Evolutionary conservation across 2,113 vertebrate species (phyloP).

Genomic region (Sinosuthora webbiana): DNA sequence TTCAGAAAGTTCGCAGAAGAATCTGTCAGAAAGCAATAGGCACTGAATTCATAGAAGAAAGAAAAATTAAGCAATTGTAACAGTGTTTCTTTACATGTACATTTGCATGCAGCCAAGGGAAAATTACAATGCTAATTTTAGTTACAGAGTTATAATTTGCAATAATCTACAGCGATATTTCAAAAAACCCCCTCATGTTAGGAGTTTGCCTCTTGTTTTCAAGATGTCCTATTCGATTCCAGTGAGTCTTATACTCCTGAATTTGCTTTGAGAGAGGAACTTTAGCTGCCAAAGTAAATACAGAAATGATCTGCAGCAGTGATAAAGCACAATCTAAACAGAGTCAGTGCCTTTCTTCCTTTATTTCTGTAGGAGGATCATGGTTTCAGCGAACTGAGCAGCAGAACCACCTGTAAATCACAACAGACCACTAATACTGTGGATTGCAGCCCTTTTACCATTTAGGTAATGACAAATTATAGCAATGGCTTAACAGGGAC

Average conservation of each 20-base stretch:
- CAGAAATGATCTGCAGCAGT: neutral
- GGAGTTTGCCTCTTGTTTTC: neutral
- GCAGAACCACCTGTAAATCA: neutral
- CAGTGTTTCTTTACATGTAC: neutral
- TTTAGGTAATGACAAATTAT: neutral
- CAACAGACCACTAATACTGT: neutral
- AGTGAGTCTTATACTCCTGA: neutral
- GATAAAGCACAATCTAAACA: neutral
- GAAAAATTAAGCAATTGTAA: neutral
- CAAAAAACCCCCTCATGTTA: accelerated
- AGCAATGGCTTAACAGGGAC: neutral
- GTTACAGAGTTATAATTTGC: neutral
- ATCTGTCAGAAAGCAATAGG: neutral
- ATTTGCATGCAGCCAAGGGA: neutral
- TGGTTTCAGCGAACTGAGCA: neutral
- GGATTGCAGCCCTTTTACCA: neutral
- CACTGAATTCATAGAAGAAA: neutral
- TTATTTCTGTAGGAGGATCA: neutral
- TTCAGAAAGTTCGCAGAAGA: neutral
- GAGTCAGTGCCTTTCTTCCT: neutral
- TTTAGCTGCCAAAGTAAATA: neutral
- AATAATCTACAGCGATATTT: neutral
- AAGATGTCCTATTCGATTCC: neutral
- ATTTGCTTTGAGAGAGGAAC: neutral
- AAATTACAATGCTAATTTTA: neutral